These are phyloP conservation scores for Esox lucius DNA, from an alignment of 2,797 vertebrate species.

Conservation along the genomic window DNA sequence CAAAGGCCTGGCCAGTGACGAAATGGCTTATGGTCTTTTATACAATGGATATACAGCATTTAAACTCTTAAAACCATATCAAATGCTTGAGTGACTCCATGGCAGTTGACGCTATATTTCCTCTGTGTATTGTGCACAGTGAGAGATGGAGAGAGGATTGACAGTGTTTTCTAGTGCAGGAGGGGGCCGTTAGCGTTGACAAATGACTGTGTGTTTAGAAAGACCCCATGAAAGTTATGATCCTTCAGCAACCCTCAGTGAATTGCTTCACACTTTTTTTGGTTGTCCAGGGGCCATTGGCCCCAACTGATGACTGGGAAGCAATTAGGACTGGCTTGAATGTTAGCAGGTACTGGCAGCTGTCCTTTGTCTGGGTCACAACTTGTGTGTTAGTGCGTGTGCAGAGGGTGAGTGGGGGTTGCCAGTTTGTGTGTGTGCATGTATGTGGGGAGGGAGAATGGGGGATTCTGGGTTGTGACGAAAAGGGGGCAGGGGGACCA, in stretches of 20 bases:
- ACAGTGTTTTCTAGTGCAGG: constrained; percentile 5
- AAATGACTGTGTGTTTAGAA: constrained; percentile 44
- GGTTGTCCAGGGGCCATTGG: constrained; percentile 44
- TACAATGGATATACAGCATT: not conserved
- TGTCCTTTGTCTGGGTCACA: constrained; percentile 50
- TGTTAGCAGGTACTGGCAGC: constrained; percentile 61
- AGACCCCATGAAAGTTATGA: constrained; percentile 53
- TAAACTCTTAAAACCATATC: not conserved
- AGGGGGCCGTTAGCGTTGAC: constrained; percentile 40
- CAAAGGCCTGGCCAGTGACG: too few relatives aligned
- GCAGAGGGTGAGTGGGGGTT: not conserved
- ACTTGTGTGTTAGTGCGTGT: constrained; percentile 27
- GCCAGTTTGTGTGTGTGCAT: constrained; percentile 1
- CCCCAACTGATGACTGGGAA: constrained; percentile 60
- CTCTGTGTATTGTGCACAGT: not conserved
- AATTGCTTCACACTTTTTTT: constrained; percentile 40
- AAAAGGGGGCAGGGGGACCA: constrained; percentile 26
- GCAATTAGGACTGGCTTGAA: constrained; percentile 59
- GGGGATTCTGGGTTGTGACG: not conserved
- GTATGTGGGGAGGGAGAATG: not conserved
- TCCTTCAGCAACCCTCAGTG: constrained; percentile 40
- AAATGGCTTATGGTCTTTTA: not conserved
- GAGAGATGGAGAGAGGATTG: constrained; percentile 5
- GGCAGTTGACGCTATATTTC: not conserved
- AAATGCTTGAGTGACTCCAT: not conserved